phyloP scores from a whole-genome alignment of 1,140 invertebrate species.

The Pararge aegeria region DNA sequence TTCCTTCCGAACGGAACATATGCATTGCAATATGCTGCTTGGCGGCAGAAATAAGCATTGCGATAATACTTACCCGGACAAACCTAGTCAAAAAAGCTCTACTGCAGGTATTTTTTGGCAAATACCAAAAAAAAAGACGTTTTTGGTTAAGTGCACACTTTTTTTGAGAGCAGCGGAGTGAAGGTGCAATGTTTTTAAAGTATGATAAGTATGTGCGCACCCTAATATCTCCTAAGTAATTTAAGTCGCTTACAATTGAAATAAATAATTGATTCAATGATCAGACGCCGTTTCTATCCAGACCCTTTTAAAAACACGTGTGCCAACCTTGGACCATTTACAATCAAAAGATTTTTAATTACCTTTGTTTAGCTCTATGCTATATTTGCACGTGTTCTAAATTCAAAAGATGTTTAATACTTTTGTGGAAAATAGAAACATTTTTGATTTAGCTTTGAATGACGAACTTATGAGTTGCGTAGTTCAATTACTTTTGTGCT shows the following conservation, averaged over 20 bases:
- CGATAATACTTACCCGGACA: too few species aligned
- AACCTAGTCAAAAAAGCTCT: too few species aligned
- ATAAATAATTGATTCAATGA: constrained; percentile 5
- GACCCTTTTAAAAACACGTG: constrained; percentile 42
- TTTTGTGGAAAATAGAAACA: constrained; percentile 11
- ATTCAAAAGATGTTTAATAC: constrained; percentile 19
- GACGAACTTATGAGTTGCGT: constrained; percentile 1
- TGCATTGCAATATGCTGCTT: too few species aligned
- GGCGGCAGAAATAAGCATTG: too few species aligned
- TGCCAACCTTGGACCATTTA: constrained; percentile 48
- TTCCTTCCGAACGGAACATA: too few species aligned
- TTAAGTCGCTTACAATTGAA: too few species aligned
- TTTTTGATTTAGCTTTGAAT: constrained; percentile 9
- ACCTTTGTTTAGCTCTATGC: constrained; percentile 45
- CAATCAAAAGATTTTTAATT: constrained; percentile 49
- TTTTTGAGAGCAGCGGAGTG: too few species aligned
- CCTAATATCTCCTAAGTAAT: background rate
- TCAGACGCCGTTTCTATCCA: background rate
- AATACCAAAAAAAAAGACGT: too few species aligned
- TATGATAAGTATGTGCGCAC: too few species aligned
- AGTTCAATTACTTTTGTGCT: background rate
- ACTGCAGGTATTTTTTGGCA: too few species aligned
- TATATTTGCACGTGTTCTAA: constrained; percentile 46
- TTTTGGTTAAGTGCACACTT: too few species aligned
- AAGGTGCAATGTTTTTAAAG: too few species aligned